Evolutionary conservation across 2,888 invertebrate genomes (phyloP), one percentile per base, ranked within the genome.

Genomic region (Eilema sororculum): DNA sequence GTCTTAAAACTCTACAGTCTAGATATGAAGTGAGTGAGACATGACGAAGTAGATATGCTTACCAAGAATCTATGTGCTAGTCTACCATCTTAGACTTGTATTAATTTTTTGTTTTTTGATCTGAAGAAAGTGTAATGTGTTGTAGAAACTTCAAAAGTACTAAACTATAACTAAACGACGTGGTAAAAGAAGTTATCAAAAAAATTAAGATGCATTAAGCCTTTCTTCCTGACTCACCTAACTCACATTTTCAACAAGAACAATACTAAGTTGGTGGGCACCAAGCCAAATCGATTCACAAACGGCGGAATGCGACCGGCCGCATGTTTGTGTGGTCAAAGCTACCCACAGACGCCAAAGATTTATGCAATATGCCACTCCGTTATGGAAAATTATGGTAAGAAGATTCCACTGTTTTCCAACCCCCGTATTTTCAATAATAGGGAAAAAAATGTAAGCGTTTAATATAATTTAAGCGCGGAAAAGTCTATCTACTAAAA

Each of bases 261-360:
- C 28, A 60, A 60, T 60, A 28, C 58, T 58, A 60, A 60, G 60
- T n/a, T 60, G 20, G 60, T 60, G 60, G 60, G 60, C 60, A 60
- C 28, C 10, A n/a, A 20, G 60, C 60, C 30, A 60, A 60, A 60
- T 16, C 58, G 58, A 58, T 33, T 60, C 60, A 60, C 59, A 60
- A 30, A 60, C 30, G 25, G 30, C 30, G 60, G 28, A 30, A 60
- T 60, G 28, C 30, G n/a, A 60, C 28, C 30, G 60, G 16, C 30
- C n/a, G 30, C 28, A n/a, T 33, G n/a, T 60, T 60, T 60, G 30
- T 28, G 30, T 30, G 60, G 58, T 25, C 25, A 58, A 58, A 24
- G 25, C 58, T 24, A 52, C 52, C 52, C 52, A 20, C 52, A 52
- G 52, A 6, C 52, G 52, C 52, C 52, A 52, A 52, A 52, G 52